Evolutionary conservation across 2,888 invertebrate species (phyloP), one percentile per base, ranked within the genome.

Genomic region (Patella ulyssiponensis): DNA sequence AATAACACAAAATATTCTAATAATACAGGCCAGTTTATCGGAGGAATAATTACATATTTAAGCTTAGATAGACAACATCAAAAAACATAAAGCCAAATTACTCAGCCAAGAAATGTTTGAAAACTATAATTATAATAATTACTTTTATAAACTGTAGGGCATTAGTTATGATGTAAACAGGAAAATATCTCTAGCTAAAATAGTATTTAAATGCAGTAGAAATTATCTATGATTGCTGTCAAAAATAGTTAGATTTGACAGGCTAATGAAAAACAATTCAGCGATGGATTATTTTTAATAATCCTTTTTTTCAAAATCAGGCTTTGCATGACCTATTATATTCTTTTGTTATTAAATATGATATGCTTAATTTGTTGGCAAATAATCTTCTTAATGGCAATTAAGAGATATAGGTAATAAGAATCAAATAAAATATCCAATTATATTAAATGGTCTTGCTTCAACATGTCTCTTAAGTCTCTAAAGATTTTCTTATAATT

Each of bases 1-100:
- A 64, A 64, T 64, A 64, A 64, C 64, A 64, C n/a, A 64, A 64
- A 64, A 64, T 64, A 64, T 64, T 64, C 64, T 64, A 64, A 64
- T 64, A 64, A 64, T 64, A 20, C 64, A 64, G n/a, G 64, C n/a
- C 64, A 64, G n/a, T 64, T 64, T 64, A 64, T 64, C 12, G 64
- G 20, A n/a, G 20, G 20, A 64, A 64, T 64, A 64, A 64, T 64
- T 64, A 64, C 64, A 64, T 64, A 64, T 64, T 64, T 64, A 64
- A 64, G 64, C 64, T 64, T 64, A 64, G 64, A 12, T 20, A 64
- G 64, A 64, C 64, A 15, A 64, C 64, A 64, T 64, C 64, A 64
- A 64, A 64, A 64, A 64, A 64, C 64, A 64, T 64, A 64, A 64
- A 64, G 64, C 64, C 20, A 64, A 64, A 64, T 64, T 64, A 64